Base-by-base conservation (phyloP, 2,888 invertebrate species). In the Eupithecia abbreviata region DNA sequence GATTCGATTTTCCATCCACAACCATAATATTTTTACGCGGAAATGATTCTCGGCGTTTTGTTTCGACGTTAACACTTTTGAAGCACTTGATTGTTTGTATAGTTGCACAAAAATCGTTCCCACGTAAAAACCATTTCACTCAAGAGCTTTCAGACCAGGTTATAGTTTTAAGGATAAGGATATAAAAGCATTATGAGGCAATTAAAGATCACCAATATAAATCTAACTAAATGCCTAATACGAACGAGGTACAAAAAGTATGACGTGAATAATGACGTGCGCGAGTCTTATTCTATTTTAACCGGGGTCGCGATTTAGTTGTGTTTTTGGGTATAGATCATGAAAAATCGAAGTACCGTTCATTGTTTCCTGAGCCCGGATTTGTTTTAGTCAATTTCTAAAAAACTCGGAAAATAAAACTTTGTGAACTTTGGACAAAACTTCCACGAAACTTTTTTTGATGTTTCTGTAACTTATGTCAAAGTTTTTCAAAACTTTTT, bases 91-190 rank as follows among this genome's bases (percentile, higher is more conserved):
- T 89, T 89, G 30, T 88, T 87, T 77, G 67, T 76, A 79, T 90
- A 88, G 84, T 90, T 91, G 94, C 95, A 94, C 94, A 95, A 95
- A 95, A 95, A 95, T 95, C 95, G 94, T 95, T 95, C 95, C 95
- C 95, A 95, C 95, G 95, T 95, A 95, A 95, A 95, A 95, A 95
- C 95, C 95, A 95, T 95, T 95, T 95, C 95, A 95, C 95, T 95
- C 95, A 93, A 93, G 92, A 93, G 95, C 95, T 95, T 94, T 94
- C 95, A 95, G 89, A 93, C 95, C 92, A 94, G 90, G 89, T 90
- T 85, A 77, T 76, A 87, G 88, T 90, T 90, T 85, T 84, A 86
- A 83, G 80, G 73, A 72, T 75, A 68, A 71, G 49, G 68, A 43
- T 70, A 74, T 75, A 73, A 75, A 70, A 77, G 79, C 72, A 77